Conservation (phyloP, 1,140 invertebrate species). For the Cryptotermes secundus region DNA sequence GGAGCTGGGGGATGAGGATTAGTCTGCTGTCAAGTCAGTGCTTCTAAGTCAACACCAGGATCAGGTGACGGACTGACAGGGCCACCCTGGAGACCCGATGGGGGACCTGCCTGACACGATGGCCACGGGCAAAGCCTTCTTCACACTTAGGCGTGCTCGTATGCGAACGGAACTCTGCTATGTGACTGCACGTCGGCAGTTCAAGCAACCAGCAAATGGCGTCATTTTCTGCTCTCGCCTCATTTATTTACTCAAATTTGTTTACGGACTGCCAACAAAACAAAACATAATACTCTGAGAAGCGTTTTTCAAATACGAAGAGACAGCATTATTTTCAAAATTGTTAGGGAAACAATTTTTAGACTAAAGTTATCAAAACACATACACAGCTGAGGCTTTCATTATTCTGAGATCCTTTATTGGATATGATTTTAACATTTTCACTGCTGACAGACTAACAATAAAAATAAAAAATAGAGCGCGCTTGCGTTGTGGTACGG, state of each 20-base stretch:
- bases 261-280: background rate
- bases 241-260: background rate
- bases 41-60: slow-evolving; percentile 11
- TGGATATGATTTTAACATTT: no score
- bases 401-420: no score
- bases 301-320: background rate
- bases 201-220: background rate
- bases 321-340: no score
- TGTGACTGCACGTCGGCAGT: background rate
- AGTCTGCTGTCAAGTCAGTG: background rate
- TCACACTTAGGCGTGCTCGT: background rate
- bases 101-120: background rate
- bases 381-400: no score
- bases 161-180: background rate
- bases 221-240: background rate
- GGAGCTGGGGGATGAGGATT: background rate
- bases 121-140: background rate
- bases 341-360: no score
- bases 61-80: slow-evolving; percentile 8
- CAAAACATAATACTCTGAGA: background rate
- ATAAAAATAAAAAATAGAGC: no score
- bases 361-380: no score
- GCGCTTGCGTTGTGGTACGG: no score
- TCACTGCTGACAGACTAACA: no score
- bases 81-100: background rate